A percentile compares a stretch with the other conserved stretches of the same genome.
Conservation (phyloP, 2,797 vertebrate genomes). For the Cichlasoma orientale region DNA sequence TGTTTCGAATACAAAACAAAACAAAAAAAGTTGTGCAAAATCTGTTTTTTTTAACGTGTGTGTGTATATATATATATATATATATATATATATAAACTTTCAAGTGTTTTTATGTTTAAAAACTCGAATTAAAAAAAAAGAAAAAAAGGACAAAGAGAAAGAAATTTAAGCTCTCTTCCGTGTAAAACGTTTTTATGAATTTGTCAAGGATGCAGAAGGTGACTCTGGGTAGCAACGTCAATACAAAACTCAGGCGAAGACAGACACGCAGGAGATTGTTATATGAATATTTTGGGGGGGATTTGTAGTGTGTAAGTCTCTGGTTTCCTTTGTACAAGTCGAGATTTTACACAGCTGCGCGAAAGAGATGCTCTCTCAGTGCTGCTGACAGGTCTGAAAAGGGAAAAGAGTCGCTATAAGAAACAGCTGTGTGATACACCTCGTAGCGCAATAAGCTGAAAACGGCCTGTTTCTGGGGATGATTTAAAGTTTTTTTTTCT, state of each 20-base stretch:
- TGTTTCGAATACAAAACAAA: neutral
- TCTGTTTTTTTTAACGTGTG: too few species aligned
- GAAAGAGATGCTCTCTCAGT: constrained; percentile 18
- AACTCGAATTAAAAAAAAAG: neutral
- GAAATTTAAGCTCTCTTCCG: neutral
- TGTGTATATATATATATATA: too few species aligned
- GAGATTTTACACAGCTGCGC: constrained; percentile 11
- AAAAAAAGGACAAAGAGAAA: neutral
- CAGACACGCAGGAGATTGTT: neutral
- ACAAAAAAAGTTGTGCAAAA: neutral
- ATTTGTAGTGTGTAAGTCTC: neutral
- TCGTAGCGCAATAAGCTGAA: neutral
- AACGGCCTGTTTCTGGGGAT: constrained; percentile 16
- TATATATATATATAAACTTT: too few species aligned
- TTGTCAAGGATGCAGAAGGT: neutral
- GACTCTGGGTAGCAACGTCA: neutral
- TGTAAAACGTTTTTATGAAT: neutral
- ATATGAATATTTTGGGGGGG: neutral
- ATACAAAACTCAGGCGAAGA: neutral
- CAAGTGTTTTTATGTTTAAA: too few species aligned
- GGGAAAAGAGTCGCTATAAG: constrained; percentile 16
- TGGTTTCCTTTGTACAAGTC: constrained; percentile 4
- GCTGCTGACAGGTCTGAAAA: constrained; percentile 52
- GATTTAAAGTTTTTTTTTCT: constrained; percentile 31
- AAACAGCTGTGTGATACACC: constrained; percentile 53